A percentile compares a stretch with the other conserved stretches of the same genome.
Conservation (phyloP, 2,888 invertebrate genomes). For the Drosophila dives region DNA sequence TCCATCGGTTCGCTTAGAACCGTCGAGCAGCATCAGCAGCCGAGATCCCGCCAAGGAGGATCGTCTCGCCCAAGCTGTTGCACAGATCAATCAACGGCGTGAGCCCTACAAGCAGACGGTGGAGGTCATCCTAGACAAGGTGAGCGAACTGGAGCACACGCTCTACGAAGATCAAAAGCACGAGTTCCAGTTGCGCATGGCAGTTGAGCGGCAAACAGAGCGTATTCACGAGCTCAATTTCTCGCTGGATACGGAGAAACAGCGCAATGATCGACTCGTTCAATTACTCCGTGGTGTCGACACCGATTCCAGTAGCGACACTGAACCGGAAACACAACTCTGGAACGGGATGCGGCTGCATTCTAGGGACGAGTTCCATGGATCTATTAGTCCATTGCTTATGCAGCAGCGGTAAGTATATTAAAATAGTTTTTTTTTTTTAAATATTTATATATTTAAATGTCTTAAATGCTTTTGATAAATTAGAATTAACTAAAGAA, state of each 20-base stretch:
- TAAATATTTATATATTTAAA: neutral
- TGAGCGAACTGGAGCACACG: slow-evolving; percentile 77
- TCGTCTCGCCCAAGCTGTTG: slow-evolving; percentile 19
- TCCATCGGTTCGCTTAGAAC: neutral
- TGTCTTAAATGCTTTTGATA: neutral
- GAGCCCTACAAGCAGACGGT: slow-evolving; percentile 57
- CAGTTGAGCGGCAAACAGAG: slow-evolving; percentile 73
- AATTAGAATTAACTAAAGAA: neutral
- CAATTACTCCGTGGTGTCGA: slow-evolving; percentile 78
- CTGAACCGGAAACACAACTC: slow-evolving; percentile 44
- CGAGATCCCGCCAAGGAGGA: neutral
- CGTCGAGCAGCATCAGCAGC: neutral
- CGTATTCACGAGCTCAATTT: slow-evolving; percentile 71
- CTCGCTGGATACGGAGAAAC: slow-evolving; percentile 76
- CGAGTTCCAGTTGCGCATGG: slow-evolving; percentile 74
- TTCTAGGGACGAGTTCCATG: slow-evolving; percentile 41
- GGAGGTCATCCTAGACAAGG: slow-evolving; percentile 68
- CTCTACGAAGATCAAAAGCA: slow-evolving; percentile 78
- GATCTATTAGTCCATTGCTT: slow-evolving; percentile 79
- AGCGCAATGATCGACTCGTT: slow-evolving; percentile 78
- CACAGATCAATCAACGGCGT: slow-evolving; percentile 21
- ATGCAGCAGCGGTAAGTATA: slow-evolving; percentile 80
- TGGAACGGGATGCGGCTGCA: slow-evolving; percentile 38
- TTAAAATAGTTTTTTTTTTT: neutral
- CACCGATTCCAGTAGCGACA: slow-evolving; percentile 61